Evolutionary conservation across 2,888 invertebrate genomes (phyloP).

Genomic region (Philereme vetulata): DNA sequence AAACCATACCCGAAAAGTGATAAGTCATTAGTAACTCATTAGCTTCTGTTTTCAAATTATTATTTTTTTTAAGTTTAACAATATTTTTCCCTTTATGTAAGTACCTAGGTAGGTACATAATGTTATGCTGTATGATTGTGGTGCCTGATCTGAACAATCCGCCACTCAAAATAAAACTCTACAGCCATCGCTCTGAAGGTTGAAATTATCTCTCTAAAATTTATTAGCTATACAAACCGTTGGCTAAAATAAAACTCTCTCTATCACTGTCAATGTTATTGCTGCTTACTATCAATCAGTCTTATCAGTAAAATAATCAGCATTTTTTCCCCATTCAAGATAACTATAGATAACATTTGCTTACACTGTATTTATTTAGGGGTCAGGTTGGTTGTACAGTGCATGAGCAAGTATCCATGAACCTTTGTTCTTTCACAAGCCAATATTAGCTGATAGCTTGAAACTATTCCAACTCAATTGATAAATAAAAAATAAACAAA

Average conservation of each 20-base stretch:
- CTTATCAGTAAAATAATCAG: constrained; percentile 36
- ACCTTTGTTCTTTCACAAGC: too few species aligned
- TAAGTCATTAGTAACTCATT: neutral
- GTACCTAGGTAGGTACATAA: too few species aligned
- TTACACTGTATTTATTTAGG: constrained; percentile 10
- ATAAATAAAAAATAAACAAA: too few species aligned
- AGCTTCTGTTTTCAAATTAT: too few species aligned
- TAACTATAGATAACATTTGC: constrained; percentile 28
- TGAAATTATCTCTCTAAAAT: neutral
- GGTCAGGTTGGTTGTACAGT: neutral
- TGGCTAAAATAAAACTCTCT: neutral
- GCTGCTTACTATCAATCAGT: constrained; percentile 24
- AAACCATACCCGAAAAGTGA: neutral
- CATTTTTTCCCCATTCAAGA: constrained; percentile 28
- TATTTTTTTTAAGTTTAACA: too few species aligned
- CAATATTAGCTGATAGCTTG: too few species aligned
- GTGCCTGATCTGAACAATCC: too few species aligned
- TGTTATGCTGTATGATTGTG: too few species aligned
- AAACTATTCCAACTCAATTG: too few species aligned
- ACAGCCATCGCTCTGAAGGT: neutral
- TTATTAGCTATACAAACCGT: neutral
- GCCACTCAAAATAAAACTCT: too few species aligned
- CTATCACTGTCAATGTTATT: constrained; percentile 26
- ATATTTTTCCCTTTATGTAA: too few species aligned
- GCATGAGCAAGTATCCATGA: too few species aligned